Evolutionary conservation across 2,113 vertebrate genomes (phyloP).

Genomic region (Microcebus murinus): DNA sequence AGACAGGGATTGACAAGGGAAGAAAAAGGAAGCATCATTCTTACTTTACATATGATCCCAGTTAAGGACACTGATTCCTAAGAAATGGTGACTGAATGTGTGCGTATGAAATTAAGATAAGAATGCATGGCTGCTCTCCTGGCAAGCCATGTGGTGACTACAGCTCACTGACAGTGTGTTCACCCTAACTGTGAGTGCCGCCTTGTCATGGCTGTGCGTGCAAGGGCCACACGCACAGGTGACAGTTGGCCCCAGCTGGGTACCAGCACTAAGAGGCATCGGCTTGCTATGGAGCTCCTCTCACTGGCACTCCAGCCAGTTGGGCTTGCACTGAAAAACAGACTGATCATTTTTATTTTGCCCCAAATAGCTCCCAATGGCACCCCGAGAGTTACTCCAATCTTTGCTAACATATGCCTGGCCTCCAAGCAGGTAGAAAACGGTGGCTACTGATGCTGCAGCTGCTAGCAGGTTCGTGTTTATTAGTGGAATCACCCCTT

Average conservation of each 20-base stretch:
- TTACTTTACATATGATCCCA: background rate
- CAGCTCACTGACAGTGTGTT: rapidly evolving
- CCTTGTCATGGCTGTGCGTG: background rate
- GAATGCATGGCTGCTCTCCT: background rate
- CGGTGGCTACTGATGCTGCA: rapidly evolving
- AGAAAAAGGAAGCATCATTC: background rate
- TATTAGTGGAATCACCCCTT: rapidly evolving
- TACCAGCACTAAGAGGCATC: background rate
- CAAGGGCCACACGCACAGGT: rapidly evolving
- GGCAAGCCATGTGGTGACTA: background rate
- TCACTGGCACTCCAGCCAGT: background rate
- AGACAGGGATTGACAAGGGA: slow-evolving; percentile 30
- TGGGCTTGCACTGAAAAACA: background rate
- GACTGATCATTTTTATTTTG: background rate
- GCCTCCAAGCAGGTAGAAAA: background rate
- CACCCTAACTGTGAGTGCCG: background rate
- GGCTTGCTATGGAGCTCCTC: background rate
- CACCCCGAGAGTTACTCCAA: background rate
- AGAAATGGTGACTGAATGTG: rapidly evolving
- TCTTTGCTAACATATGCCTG: rapidly evolving
- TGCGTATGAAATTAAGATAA: background rate
- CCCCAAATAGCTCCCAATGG: background rate
- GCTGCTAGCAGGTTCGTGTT: background rate
- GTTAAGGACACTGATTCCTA: background rate
- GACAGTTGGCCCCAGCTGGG: background rate